A percentile compares a stretch with the other conserved stretches of the same genome.
Conservation (phyloP, 2,797 vertebrate species). For the Coluber constrictor region DNA sequence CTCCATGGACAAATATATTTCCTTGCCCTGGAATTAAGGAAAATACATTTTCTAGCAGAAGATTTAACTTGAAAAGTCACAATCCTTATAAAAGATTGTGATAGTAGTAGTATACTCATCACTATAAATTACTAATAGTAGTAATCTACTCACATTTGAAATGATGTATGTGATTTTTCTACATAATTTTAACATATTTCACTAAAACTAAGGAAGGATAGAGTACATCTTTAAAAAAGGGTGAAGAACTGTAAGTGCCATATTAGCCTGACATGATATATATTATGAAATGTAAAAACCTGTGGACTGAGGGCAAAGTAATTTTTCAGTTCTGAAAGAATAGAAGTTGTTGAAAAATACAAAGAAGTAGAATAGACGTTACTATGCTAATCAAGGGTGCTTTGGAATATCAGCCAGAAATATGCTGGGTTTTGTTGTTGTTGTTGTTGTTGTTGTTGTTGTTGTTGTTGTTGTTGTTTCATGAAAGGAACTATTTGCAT, state of each 20-base stretch:
- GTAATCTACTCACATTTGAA: neutral
- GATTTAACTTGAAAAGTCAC: neutral
- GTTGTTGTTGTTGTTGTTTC: neutral
- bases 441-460: neutral
- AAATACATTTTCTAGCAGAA: neutral
- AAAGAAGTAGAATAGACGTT: neutral
- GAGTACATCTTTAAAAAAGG: neutral
- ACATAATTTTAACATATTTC: slow-evolving; percentile 1
- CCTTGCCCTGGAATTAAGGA: neutral
- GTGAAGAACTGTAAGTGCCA: slow-evolving; percentile 12
- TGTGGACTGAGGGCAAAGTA: neutral
- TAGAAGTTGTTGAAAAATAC: neutral
- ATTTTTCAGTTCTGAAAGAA: neutral
- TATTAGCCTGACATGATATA: neutral
- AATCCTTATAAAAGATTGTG: neutral
- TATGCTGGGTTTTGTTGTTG: neutral
- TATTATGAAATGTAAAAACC: neutral
- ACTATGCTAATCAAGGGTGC: neutral
- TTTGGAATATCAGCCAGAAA: neutral
- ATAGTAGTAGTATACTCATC: neutral
- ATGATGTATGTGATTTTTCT: neutral
- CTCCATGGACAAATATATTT: neutral
- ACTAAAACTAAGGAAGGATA: neutral
- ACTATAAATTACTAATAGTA: neutral
- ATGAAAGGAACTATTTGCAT: neutral